Evolutionary conservation across 2,797 vertebrate species (phyloP), one percentile per base, ranked within the genome.

Genomic region (Menidia menidia): DNA sequence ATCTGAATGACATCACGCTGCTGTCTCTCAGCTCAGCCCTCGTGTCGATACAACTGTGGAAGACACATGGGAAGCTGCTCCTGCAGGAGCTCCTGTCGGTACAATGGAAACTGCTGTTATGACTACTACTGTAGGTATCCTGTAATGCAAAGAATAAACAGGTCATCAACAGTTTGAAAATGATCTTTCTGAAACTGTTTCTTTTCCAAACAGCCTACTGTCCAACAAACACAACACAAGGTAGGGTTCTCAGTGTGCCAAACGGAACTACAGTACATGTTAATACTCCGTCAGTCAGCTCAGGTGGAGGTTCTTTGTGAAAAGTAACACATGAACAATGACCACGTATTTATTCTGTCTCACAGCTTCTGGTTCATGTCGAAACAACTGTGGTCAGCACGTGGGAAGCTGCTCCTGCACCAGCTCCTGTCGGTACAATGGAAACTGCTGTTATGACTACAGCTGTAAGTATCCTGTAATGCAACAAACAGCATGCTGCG

Each of bases 391-490:
- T 8, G 85, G 83, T 45, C 0, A 0, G 0, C 0, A 68, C 67
- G 0, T 83, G 48, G 85, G 84, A 81, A 84, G 61, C 74, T 93
- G 91, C 70, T 91, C 89, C 57, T 93, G 91, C 60, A 3, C 7
- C 0, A 71, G 57, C 64, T 83, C 68, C 19, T 93, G 91, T 78
- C 30, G 15, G 41, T 80, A 75, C 79, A 1, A 88, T 51, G 84
- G 86, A 9, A 84, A 85, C 82, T 92, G 90, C 61, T 93, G 92
- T 35, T 0, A 55, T 44, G 92, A 92, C 82, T 92, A 70, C 75
- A 1, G 76, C 62, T 50, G 87, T 88, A 54, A 73, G 89, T 76
- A 11, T 48, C n/a, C n/a, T 4, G 2, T 31, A 18, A 25, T 41
- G 14, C 32, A 68, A 30, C 11, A 43, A 25, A 25, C 25, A 25